Percentiles rank a stretch among this genome's conserved stretches.
Conservation (phyloP, 2,113 vertebrate genomes). For the Rhynchopsitta pachyrhyncha region DNA sequence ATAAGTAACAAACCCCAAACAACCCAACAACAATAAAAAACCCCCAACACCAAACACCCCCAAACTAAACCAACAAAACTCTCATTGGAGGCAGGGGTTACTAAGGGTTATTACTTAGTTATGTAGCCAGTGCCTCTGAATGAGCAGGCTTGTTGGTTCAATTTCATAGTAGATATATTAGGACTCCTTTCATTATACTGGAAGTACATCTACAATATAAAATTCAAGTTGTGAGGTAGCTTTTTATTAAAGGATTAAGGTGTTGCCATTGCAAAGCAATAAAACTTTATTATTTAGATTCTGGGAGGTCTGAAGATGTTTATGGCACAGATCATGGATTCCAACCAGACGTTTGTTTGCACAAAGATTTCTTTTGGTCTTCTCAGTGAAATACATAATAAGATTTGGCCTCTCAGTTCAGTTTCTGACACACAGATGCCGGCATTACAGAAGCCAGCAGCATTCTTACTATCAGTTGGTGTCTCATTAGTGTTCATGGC, state of each 20-base stretch:
- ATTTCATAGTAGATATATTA: neutral
- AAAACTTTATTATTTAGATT: neutral
- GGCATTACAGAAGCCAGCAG: neutral
- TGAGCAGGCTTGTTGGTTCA: slow-evolving; percentile 26
- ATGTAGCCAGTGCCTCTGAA: neutral
- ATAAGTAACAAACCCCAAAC: neutral
- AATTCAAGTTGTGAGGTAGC: slow-evolving; percentile 3
- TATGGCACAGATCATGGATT: neutral
- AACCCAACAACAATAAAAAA: neutral
- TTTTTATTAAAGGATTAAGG: slow-evolving; percentile 55
- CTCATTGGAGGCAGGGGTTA: neutral
- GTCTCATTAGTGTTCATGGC: neutral
- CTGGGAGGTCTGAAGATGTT: neutral
- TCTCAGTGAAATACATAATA: neutral
- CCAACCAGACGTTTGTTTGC: neutral
- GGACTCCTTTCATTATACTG: slow-evolving; percentile 31
- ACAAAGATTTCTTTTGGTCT: neutral
- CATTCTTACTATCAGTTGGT: neutral
- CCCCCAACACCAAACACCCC: neutral
- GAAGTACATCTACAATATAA: slow-evolving; percentile 21
- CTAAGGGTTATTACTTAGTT: neutral
- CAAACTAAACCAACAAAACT: neutral
- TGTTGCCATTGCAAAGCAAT: slow-evolving; percentile 23
- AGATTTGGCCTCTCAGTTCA: neutral
- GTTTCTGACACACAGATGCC: neutral